Evolutionary conservation across 2,797 vertebrate genomes (phyloP), one percentile per base, ranked within the genome.

Genomic region (Sebastolobus altivelis): DNA sequence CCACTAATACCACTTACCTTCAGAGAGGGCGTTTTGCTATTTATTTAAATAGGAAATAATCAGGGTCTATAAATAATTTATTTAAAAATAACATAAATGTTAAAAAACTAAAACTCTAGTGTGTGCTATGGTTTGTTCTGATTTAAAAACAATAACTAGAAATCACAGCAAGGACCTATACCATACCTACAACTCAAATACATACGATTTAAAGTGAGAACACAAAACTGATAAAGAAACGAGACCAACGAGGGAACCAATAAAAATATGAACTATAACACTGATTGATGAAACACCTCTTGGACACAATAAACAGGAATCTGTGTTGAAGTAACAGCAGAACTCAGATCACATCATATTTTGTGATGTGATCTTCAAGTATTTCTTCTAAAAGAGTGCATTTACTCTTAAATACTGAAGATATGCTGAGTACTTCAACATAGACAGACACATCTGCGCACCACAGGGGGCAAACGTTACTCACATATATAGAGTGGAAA

Each of bases 1-100:
- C 20, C 5, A 58, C 49, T 71, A 25, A 69, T 40, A 75, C 14
- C 63, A 83, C 79, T 86, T 83, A 83, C 76, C 83, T 79, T 35
- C 2, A 79, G 20, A 72, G 40, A 10, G 38, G 25, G 2, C 4
- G 38, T 49, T 29, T 43, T n/a, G 1, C 6, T 35, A 16, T 40
- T 46, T 22, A 76, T 63, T 81, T 65, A 75, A 83, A 83, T 40
- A 31, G 6, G 18, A 80, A 63, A 72, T 61, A 20, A 79, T 81
- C 8, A 66, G 4, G 1, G 20, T 35, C 33, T 69, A 71, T 76
- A 46, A 79, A 77, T 67, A 49, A 77, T 70, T 72, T 61, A 20
- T 65, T 11, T 11, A 37, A 73, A 83, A 63, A 14, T 13, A 63
- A 38, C 46, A 18, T 49, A n/a, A 74, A 38, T 31, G 12, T 6